These are phyloP conservation scores for Sakesphorus luctuosus DNA, from an alignment of 2,113 vertebrate genomes.

Conservation along the genomic window DNA sequence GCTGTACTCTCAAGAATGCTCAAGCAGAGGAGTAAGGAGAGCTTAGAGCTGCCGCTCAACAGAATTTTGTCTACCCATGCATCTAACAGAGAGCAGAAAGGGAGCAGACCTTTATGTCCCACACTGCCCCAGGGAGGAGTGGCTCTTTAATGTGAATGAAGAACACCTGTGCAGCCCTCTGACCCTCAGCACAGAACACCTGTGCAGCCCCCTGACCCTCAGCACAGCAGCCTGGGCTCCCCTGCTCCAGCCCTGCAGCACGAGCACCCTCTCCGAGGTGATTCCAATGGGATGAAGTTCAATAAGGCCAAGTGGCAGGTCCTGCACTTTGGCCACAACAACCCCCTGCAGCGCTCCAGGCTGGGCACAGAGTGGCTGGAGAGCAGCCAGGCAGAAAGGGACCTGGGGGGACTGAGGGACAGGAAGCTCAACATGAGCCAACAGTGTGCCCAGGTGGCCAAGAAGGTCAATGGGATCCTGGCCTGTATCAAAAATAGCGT, in stretches of 20 bases:
- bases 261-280: background rate
- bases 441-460: too few relatives aligned
- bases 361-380: too few relatives aligned
- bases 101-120: rapidly evolving
- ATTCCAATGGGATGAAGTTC: too few relatives aligned
- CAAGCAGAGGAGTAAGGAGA: rapidly evolving
- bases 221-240: rapidly evolving
- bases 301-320: too few relatives aligned
- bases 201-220: background rate
- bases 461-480: too few relatives aligned
- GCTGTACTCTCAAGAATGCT: background rate
- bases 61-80: rapidly evolving
- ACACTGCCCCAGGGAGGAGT: rapidly evolving
- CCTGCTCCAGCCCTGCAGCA: background rate
- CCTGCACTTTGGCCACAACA: too few relatives aligned
- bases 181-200: background rate
- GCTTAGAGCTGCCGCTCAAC: rapidly evolving
- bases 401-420: too few relatives aligned
- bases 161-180: background rate
- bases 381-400: too few relatives aligned
- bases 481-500: too few relatives aligned
- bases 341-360: too few relatives aligned
- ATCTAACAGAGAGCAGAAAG: rapidly evolving
- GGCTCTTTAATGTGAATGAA: background rate
- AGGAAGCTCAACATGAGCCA: too few relatives aligned